Evolutionary conservation across 2,888 invertebrate species (phyloP).

Genomic region (Ophion obscuratus): DNA sequence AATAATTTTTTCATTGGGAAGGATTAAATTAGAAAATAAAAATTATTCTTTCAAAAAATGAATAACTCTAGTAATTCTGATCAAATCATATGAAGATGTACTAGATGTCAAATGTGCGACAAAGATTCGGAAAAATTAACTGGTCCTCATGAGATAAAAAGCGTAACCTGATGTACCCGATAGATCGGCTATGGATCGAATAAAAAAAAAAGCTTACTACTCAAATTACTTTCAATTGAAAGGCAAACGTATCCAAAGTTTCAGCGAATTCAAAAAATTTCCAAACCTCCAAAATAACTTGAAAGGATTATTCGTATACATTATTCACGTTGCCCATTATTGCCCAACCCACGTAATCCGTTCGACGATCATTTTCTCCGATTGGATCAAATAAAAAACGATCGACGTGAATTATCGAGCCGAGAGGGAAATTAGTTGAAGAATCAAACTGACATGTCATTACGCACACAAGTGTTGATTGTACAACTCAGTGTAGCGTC

Average conservation of each 20-base stretch:
- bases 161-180: too few relatives aligned
- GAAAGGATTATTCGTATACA: not conserved
- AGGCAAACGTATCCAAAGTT: not conserved
- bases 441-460: constrained; percentile 5
- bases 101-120: not conserved
- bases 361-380: not conserved
- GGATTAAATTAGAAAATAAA: too few relatives aligned
- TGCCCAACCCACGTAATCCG: not conserved
- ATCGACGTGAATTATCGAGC: not conserved
- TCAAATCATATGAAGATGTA: too few relatives aligned
- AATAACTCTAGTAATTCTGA: not conserved
- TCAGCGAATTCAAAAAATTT: not conserved
- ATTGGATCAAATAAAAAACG: not conserved
- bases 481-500: constrained; percentile 19
- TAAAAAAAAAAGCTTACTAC: not conserved
- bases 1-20: too few relatives aligned
- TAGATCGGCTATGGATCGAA: not conserved
- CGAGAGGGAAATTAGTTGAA: not conserved
- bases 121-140: not conserved
- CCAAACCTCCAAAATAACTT: not conserved
- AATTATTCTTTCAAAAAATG: not conserved
- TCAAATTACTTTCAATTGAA: not conserved
- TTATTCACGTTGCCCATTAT: not conserved
- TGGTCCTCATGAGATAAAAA: too few relatives aligned
- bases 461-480: constrained; percentile 26